Evolutionary conservation across 2,888 invertebrate genomes (phyloP).

Genomic region (Pollenia angustigena): DNA sequence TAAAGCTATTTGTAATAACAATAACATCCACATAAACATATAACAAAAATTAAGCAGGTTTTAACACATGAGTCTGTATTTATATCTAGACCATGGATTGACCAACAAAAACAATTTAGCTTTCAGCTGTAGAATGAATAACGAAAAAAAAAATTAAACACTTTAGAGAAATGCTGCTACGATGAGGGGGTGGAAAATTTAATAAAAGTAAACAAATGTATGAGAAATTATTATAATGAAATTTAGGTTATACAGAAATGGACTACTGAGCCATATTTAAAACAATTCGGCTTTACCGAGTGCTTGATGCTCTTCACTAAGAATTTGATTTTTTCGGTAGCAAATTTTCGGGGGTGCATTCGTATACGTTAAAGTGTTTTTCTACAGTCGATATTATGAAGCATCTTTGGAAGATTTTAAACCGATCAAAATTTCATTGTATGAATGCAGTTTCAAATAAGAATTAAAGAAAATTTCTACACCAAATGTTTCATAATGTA

Average conservation of each 20-base stretch:
- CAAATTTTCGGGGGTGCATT: too few relatives aligned
- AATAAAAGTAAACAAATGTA: constrained; percentile 11
- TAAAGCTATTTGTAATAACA: constrained; percentile 50
- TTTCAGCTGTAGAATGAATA: constrained; percentile 69
- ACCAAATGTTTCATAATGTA: too few relatives aligned
- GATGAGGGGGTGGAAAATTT: constrained; percentile 66
- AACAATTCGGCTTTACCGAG: too few relatives aligned
- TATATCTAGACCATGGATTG: constrained; percentile 27
- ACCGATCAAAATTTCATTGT: too few relatives aligned
- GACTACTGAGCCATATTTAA: neutral
- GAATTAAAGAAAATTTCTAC: too few relatives aligned
- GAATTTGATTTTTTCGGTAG: too few relatives aligned
- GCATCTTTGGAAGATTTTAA: too few relatives aligned
- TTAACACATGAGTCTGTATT: constrained; percentile 61
- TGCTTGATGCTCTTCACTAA: too few relatives aligned
- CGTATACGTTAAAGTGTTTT: too few relatives aligned
- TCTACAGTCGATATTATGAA: too few relatives aligned
- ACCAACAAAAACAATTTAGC: constrained; percentile 50
- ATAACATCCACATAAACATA: constrained; percentile 21
- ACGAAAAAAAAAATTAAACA: constrained; percentile 27
- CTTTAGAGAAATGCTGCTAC: constrained; percentile 51
- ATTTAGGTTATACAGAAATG: neutral
- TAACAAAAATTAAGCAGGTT: constrained; percentile 66
- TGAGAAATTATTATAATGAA: constrained; percentile 9
- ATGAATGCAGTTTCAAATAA: too few relatives aligned